Evolutionary conservation across 2,888 invertebrate genomes (phyloP).

Genomic region (Saturnia pavonia): DNA sequence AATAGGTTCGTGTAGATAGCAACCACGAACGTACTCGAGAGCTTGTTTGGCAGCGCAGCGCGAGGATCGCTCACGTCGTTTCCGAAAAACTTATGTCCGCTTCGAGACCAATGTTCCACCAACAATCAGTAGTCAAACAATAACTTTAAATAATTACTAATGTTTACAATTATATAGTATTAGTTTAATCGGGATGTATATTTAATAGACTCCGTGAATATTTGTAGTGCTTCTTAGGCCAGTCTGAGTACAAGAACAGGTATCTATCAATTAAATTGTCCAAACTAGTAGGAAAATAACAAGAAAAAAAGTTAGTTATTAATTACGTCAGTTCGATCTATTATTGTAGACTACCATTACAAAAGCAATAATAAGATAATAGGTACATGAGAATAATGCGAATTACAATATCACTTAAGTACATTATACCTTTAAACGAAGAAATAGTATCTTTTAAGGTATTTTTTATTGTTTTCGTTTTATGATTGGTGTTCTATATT

Average conservation of each 20-base stretch:
- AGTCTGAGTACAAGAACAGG: neutral
- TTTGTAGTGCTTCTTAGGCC: slow-evolving; percentile 7
- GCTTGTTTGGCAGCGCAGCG: slow-evolving; percentile 91
- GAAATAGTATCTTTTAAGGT: neutral
- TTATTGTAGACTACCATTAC: neutral
- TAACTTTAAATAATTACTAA: slow-evolving; percentile 30
- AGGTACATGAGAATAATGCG: neutral
- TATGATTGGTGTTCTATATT: neutral
- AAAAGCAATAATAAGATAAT: neutral
- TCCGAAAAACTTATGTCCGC: slow-evolving; percentile 87
- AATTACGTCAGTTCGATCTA: neutral
- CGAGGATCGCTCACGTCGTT: slow-evolving; percentile 91
- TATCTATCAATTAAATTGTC: neutral
- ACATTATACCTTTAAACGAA: neutral
- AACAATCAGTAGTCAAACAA: slow-evolving; percentile 51
- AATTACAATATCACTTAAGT: neutral
- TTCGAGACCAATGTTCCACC: slow-evolving; percentile 73
- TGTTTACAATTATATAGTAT: neutral
- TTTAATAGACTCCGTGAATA: neutral
- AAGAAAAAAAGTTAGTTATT: neutral
- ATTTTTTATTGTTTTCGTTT: neutral
- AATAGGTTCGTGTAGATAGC: slow-evolving; percentile 91
- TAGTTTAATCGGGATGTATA: slow-evolving; percentile 1
- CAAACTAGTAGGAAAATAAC: neutral
- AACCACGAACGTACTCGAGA: slow-evolving; percentile 93